Percentiles rank a stretch among this genome's conserved stretches.
Evolutionary conservation across 2,113 vertebrate genomes (phyloP).

Genomic region (Apteryx mantelli): DNA sequence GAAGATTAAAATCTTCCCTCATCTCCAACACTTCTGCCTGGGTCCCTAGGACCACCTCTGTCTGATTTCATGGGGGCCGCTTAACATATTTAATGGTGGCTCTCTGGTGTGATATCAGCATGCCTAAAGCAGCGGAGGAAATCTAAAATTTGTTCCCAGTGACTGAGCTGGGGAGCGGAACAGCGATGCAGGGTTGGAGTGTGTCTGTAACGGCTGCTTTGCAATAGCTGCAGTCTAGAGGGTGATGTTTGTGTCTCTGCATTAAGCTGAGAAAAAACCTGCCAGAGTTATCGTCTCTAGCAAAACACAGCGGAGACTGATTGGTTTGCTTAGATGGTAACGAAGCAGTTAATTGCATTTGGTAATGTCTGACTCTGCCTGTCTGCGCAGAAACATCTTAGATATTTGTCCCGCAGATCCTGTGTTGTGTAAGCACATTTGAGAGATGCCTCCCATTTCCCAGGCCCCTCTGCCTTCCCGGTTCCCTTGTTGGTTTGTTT

Average conservation of each 20-base stretch:
- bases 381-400: not conserved
- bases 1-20: not conserved
- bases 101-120: not conserved
- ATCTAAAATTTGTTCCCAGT: not conserved
- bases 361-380: not conserved
- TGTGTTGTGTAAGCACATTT: not conserved
- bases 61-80: accelerated
- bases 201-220: not conserved
- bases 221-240: not conserved
- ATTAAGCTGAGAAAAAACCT: not conserved
- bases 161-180: not conserved
- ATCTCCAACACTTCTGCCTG: accelerated
- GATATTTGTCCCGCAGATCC: not conserved
- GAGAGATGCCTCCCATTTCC: not conserved
- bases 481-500: not conserved
- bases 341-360: conserved; percentile 36
- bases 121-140: not conserved
- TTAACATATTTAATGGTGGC: not conserved
- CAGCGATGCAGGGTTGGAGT: accelerated
- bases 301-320: not conserved
- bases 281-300: not conserved
- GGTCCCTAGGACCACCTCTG: not conserved
- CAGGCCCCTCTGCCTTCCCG: not conserved
- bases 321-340: conserved; percentile 26
- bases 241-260: not conserved